Evolutionary conservation across 2,888 invertebrate genomes (phyloP).

Genomic region (Drosophila nigricruria): DNA sequence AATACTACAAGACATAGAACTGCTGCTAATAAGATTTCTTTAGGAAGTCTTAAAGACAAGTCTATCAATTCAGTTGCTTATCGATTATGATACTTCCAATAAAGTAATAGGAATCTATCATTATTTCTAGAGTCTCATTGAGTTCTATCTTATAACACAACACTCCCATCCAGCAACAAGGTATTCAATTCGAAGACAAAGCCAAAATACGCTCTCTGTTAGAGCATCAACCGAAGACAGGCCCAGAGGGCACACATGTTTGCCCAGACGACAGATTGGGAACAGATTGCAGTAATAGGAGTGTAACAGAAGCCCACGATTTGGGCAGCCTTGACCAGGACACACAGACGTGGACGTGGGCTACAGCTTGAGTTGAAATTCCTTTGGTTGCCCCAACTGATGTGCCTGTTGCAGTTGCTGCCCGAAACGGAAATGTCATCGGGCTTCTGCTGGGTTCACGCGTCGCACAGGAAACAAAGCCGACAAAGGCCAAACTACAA

Average conservation of each 20-base stretch:
- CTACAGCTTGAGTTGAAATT: not conserved
- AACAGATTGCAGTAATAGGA: constrained; percentile 39
- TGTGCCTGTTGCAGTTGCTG: constrained; percentile 4
- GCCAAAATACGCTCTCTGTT: not conserved
- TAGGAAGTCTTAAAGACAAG: no score
- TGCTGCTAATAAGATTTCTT: no score
- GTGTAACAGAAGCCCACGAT: constrained; percentile 4
- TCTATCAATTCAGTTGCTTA: no score
- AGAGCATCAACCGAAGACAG: constrained; percentile 4
- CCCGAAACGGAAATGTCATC: constrained; percentile 10
- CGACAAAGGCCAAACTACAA: constrained; percentile 60
- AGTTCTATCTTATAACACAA: no score
- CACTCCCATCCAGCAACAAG: not conserved
- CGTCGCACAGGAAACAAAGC: constrained; percentile 57
- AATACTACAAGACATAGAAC: no score
- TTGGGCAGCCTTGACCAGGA: constrained; percentile 28
- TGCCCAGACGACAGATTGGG: constrained; percentile 44
- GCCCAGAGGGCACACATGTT: constrained; percentile 34
- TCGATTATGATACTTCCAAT: no score
- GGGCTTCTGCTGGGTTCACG: constrained; percentile 18
- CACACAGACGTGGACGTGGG: not conserved
- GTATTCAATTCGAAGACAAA: not conserved
- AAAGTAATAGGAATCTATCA: no score
- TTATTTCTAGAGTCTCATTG: no score
- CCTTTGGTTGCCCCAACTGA: not conserved